phyloP scores from a whole-genome alignment of 2,888 invertebrate species.

The Macrophya alboannulata region DNA sequence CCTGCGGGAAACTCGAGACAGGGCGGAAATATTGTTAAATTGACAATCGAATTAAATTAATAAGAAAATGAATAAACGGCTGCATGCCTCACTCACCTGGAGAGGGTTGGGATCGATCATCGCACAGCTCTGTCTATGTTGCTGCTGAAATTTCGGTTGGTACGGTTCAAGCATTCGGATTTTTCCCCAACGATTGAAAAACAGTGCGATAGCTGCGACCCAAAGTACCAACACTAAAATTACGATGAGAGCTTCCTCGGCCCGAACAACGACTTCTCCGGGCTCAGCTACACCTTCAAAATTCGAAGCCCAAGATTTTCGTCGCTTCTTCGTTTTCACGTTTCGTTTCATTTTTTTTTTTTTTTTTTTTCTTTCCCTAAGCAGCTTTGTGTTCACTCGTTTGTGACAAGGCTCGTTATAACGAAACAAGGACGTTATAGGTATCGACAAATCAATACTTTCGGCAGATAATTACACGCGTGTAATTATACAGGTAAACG shows the following conservation, averaged over 20 bases:
- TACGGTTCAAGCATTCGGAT: conserved; percentile 96
- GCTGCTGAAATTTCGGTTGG: conserved; percentile 94
- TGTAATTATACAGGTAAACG: background rate
- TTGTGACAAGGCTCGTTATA: background rate
- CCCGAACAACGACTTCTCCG: conserved; percentile 88
- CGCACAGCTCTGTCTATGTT: conserved; percentile 85
- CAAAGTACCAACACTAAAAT: conserved; percentile 91
- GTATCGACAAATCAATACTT: conserved; percentile 2
- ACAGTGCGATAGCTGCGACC: conserved; percentile 93
- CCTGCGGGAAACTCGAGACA: background rate
- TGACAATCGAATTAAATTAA: conserved; percentile 1
- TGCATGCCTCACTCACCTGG: conserved; percentile 60
- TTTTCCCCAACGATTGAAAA: conserved; percentile 97
- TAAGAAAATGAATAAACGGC: background rate
- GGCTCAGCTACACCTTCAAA: conserved; percentile 66
- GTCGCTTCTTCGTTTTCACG: background rate
- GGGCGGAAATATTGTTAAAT: conserved; percentile 1
- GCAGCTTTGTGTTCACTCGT: background rate
- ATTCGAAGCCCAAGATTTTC: background rate
- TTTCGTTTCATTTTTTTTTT: background rate
- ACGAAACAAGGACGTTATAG: background rate
- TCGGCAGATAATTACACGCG: background rate
- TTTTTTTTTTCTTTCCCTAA: background rate
- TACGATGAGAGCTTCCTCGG: conserved; percentile 93
- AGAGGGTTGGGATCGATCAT: conserved; percentile 70